Evolutionary conservation across 1,140 invertebrate species (phyloP).

Genomic region (Anagrus nilaparvatae): DNA sequence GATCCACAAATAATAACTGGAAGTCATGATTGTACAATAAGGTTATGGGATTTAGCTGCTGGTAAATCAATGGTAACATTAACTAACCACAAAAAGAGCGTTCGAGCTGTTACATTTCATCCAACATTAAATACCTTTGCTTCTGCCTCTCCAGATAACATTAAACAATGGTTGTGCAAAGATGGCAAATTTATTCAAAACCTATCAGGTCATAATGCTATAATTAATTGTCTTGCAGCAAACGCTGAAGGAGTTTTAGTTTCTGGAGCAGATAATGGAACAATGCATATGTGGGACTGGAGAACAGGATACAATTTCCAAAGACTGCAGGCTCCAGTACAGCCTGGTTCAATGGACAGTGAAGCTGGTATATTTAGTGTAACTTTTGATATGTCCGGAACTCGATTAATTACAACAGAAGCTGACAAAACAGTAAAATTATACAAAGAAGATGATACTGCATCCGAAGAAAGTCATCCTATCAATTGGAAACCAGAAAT

Average conservation of each 20-base stretch:
- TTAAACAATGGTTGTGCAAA: slow-evolving; percentile 98
- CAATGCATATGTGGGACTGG: slow-evolving; percentile 98
- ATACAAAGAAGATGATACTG: slow-evolving; percentile 94
- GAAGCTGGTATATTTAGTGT: slow-evolving; percentile 96
- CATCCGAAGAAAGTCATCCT: slow-evolving; percentile 93
- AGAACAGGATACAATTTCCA: slow-evolving; percentile 97
- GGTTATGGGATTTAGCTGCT: slow-evolving; percentile 94
- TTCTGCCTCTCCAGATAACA: slow-evolving; percentile 95
- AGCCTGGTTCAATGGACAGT: slow-evolving; percentile 99
- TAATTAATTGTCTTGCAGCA: slow-evolving; percentile 91
- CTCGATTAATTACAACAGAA: slow-evolving; percentile 89
- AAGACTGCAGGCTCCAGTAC: slow-evolving; percentile 79
- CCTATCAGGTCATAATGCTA: slow-evolving; percentile 93
- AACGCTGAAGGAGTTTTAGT: slow-evolving; percentile 93
- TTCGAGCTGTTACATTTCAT: slow-evolving; percentile 83
- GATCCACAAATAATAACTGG: slow-evolving; percentile 88
- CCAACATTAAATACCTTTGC: slow-evolving; percentile 93
- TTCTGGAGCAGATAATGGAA: slow-evolving; percentile 98
- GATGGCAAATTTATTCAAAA: slow-evolving; percentile 98
- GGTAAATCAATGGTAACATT: slow-evolving; percentile 91
- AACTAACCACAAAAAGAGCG: slow-evolving; percentile 99
- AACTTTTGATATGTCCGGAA: slow-evolving; percentile 89
- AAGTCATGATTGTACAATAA: slow-evolving; percentile 76
- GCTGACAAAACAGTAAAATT: slow-evolving; percentile 99
- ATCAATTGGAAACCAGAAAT: slow-evolving; percentile 91